These are phyloP conservation scores for Sitta carolinensis DNA, from an alignment of 2,797 vertebrate genomes.

Conservation along the genomic window DNA sequence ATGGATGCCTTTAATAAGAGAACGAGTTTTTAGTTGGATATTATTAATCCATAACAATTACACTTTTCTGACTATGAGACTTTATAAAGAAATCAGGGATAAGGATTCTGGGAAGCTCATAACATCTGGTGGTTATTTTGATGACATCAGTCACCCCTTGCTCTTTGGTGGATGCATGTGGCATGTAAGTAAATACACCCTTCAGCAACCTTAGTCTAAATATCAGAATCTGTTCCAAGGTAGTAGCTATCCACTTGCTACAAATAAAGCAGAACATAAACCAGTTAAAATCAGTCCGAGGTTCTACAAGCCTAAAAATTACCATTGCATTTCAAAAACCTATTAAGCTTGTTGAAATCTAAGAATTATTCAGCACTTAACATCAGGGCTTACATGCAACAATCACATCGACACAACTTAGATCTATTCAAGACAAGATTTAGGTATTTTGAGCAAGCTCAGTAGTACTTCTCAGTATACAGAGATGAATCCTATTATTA, in stretches of 20 bases:
- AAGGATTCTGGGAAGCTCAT: background rate
- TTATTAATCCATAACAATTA: background rate
- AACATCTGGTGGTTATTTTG: background rate
- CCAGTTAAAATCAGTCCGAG: background rate
- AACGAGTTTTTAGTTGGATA: background rate
- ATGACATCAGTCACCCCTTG: background rate
- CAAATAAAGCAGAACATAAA: background rate
- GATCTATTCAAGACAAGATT: background rate
- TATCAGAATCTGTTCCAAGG: background rate
- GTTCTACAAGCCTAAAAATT: background rate
- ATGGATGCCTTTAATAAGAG: background rate
- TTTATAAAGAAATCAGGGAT: background rate
- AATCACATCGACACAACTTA: background rate
- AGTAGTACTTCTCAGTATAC: background rate
- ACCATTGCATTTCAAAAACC: background rate
- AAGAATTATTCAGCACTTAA: background rate
- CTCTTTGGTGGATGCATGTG: background rate
- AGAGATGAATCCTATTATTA: background rate
- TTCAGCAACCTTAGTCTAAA: background rate
- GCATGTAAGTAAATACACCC: background rate
- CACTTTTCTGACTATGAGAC: background rate
- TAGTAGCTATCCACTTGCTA: background rate
- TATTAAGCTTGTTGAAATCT: background rate
- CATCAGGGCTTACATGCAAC: background rate
- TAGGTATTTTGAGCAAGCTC: background rate